phyloP scores from a whole-genome alignment of 2,888 invertebrate species.

The Ferrisia virgata region DNA sequence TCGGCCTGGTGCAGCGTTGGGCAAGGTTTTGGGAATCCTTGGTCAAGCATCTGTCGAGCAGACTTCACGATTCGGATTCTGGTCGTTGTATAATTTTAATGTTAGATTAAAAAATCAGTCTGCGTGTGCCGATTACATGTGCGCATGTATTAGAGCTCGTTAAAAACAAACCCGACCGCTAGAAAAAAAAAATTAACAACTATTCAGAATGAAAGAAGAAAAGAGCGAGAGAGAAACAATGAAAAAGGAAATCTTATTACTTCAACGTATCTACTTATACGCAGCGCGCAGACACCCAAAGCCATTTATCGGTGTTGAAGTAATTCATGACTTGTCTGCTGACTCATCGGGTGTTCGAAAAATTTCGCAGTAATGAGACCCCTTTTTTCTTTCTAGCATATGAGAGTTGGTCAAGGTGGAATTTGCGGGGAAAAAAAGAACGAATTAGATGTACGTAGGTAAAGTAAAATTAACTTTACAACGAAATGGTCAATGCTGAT shows the following conservation, averaged over 20 bases:
- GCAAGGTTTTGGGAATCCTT: not conserved
- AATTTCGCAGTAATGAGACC: not conserved
- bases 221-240: not conserved
- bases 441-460: too few relatives aligned
- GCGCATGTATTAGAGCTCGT: not conserved
- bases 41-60: not conserved
- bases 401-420: not conserved
- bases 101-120: not conserved
- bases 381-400: not conserved
- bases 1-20: not conserved
- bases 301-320: slow-evolving; percentile 1
- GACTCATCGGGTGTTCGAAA: not conserved
- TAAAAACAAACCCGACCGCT: not conserved
- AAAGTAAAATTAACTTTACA: too few relatives aligned
- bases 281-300: not conserved
- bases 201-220: not conserved
- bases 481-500: too few relatives aligned
- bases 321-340: slow-evolving; percentile 14
- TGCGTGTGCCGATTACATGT: not conserved
- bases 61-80: not conserved
- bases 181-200: not conserved
- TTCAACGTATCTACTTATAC: not conserved
- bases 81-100: not conserved
- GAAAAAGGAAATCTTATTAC: slow-evolving; percentile 1
- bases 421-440: not conserved